A percentile compares a stretch with the other conserved stretches of the same genome.
Evolutionary conservation across 2,113 vertebrate genomes (phyloP).

Genomic region (Ellobius talpinus): DNA sequence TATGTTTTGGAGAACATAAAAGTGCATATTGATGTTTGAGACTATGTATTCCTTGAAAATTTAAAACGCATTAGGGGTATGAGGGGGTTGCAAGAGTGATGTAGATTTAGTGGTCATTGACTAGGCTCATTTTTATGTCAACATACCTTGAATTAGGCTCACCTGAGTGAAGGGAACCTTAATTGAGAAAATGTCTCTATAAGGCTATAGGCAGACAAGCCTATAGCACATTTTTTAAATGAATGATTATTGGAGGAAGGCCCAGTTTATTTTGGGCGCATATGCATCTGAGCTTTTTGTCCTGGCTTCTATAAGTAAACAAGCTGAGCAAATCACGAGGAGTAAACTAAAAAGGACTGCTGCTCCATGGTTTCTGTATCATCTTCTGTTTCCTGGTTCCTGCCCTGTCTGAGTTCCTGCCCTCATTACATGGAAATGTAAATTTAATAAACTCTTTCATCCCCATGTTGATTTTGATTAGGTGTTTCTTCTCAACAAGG

Average conservation of each 20-base stretch:
- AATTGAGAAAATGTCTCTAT: neutral
- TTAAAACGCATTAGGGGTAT: neutral
- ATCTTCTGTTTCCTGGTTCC: too few species aligned
- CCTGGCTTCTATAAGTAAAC: neutral
- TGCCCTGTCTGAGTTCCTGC: neutral
- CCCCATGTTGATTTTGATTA: neutral
- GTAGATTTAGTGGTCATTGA: too few species aligned
- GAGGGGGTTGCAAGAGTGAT: neutral
- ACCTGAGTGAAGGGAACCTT: too few species aligned
- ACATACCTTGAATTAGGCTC: neutral
- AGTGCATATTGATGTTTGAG: neutral
- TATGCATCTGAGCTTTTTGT: too few species aligned
- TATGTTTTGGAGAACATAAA: neutral
- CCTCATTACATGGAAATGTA: too few species aligned
- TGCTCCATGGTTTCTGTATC: too few species aligned
- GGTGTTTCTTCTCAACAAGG: neutral
- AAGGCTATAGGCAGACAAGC: neutral
- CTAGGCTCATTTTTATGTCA: neutral
- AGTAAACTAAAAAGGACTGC: too few species aligned
- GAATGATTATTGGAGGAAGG: neutral
- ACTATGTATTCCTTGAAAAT: neutral
- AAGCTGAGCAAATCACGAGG: too few species aligned
- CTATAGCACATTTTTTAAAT: too few species aligned
- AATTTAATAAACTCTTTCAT: neutral
- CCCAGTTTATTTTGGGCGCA: neutral